Percentiles rank a stretch among this genome's conserved stretches.
Conservation (phyloP, 2,113 vertebrate genomes). For the Daubentonia madagascariensis region DNA sequence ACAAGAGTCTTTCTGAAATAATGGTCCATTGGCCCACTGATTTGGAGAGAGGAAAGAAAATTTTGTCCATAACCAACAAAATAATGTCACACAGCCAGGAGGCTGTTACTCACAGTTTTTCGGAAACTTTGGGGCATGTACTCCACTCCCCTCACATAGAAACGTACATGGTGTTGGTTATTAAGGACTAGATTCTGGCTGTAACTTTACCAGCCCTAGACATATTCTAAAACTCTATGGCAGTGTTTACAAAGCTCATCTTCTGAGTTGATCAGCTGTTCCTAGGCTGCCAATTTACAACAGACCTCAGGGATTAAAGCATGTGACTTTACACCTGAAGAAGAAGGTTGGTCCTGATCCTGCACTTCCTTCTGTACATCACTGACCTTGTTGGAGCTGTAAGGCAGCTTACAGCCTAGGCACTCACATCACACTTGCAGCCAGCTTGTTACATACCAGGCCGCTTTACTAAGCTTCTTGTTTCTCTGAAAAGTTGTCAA, state of each 20-base stretch:
- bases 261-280: not conserved
- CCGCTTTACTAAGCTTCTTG: not conserved
- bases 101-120: not conserved
- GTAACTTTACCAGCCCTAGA: not conserved
- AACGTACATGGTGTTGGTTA: fast-evolving
- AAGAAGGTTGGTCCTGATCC: not conserved
- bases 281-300: not conserved
- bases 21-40: not conserved
- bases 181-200: not conserved
- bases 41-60: not conserved
- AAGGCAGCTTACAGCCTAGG: not conserved
- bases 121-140: not conserved
- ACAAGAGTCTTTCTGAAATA: not conserved
- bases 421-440: fast-evolving
- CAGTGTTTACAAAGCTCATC: not conserved
- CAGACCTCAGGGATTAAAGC: not conserved
- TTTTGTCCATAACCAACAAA: not conserved
- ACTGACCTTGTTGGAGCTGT: fast-evolving
- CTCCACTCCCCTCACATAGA: not conserved
- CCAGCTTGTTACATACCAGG: fast-evolving
- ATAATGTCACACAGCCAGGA: not conserved
- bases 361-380: fast-evolving
- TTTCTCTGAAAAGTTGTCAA: not conserved
- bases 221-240: not conserved
- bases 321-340: not conserved